Evolutionary conservation across 2,888 invertebrate genomes (phyloP), one percentile per base, ranked within the genome.

Genomic region (Craniophora ligustri): DNA sequence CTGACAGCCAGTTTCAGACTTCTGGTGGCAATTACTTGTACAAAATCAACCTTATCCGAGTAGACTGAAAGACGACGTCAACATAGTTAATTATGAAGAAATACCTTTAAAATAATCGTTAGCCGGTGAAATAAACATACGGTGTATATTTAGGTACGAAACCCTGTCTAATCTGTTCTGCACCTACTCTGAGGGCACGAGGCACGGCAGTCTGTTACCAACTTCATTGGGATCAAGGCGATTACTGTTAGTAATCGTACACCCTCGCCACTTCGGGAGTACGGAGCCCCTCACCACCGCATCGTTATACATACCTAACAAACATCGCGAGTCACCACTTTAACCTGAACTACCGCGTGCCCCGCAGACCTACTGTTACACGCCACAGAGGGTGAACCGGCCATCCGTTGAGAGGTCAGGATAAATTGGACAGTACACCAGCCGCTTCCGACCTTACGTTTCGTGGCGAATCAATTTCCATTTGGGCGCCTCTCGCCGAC

Each of bases 151-250:
- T 38, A 14, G 13, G 21, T 2, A 23, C 32, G n/a, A n/a, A n/a
- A 23, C 11, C 7, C 8, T 56, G 70, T 60, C 61, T 53, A 59
- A 63, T 76, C 83, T 76, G 67, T 14, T 65, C 56, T 45, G 54
- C 60, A 47, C 50, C 44, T 65, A 71, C 21, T 75, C 78, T 71
- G 67, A 81, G 59, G 42, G 65, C 65, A 47, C 64, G 71, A 75
- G 78, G 66, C 81, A 75, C 76, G 79, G 75, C 84, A 86, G 84
- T 86, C 85, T 79, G 88, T 88, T 87, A 82, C 86, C 85, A 87
- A 88, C 89, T 88, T 90, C 88, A 88, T 88, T 76, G 89, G 88
- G 89, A 90, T 90, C 90, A 89, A 85, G 87, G 82, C 88, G 90
- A 92, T 91, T 90, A 91, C 91, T 82, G 83, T 81, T 81, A 79